Conservation (phyloP, 2,888 invertebrate genomes). For the Drosophila birchii region DNA sequence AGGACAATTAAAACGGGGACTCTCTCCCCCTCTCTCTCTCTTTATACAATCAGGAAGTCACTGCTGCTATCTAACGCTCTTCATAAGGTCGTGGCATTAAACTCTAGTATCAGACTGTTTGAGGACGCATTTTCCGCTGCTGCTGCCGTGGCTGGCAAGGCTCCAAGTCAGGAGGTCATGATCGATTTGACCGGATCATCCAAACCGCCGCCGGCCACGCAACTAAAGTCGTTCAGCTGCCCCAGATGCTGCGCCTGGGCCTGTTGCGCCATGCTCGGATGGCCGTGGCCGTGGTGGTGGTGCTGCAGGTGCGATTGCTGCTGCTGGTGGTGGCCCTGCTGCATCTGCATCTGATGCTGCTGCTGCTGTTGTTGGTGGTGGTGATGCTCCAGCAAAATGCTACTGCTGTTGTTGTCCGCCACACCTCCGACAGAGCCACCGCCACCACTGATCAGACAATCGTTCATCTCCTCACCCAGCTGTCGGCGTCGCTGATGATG, state of each 20-base stretch:
- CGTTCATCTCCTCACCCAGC: slow-evolving; percentile 83
- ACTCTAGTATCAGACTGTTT: slow-evolving; percentile 81
- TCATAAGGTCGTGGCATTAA: slow-evolving; percentile 80
- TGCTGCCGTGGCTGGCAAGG: slow-evolving; percentile 37
- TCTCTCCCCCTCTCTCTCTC: not conserved
- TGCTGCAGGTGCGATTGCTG: slow-evolving; percentile 53
- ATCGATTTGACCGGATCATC: slow-evolving; percentile 87
- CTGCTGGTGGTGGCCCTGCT: slow-evolving; percentile 60
- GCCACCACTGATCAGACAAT: slow-evolving; percentile 82
- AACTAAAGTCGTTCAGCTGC: slow-evolving; percentile 84
- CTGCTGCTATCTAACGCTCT: slow-evolving; percentile 27
- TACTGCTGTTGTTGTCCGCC: slow-evolving; percentile 73
- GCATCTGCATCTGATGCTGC: slow-evolving; percentile 57
- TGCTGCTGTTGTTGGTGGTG: slow-evolving; percentile 61
- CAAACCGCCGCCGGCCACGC: slow-evolving; percentile 83
- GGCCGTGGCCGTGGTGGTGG: slow-evolving; percentile 67
- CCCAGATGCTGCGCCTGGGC: slow-evolving; percentile 57
- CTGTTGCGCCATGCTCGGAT: slow-evolving; percentile 63
- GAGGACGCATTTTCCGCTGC: slow-evolving; percentile 48
- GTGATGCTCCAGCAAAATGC: slow-evolving; percentile 68
- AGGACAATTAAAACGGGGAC: slow-evolving; percentile 41
- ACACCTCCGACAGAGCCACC: slow-evolving; percentile 62
- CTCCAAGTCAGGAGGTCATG: slow-evolving; percentile 85
- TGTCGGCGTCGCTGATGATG: slow-evolving; percentile 61
- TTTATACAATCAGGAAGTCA: slow-evolving; percentile 64